A percentile compares a stretch with the other conserved stretches of the same genome.
Conservation (phyloP, 2,113 vertebrate species). For the Electrona antarctica region DNA sequence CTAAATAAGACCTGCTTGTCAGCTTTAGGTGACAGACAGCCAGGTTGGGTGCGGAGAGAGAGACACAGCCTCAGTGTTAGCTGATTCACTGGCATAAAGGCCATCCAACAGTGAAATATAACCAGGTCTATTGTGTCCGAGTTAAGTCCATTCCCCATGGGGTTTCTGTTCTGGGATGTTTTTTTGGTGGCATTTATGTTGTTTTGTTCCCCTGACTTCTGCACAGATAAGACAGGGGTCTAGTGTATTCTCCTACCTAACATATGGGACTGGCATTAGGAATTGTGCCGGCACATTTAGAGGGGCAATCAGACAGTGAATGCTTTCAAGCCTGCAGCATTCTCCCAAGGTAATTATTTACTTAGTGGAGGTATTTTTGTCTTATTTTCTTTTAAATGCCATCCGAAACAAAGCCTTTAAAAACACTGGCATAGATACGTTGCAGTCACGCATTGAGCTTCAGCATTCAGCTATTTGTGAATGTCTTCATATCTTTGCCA, state of each 20-base stretch:
- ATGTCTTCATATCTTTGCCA: too few relatives aligned
- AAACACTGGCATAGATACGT: neutral
- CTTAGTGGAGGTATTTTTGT: neutral
- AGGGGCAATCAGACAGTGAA: constrained; percentile 28
- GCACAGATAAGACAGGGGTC: constrained; percentile 59
- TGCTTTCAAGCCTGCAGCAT: constrained; percentile 12
- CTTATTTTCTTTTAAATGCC: constrained; percentile 21
- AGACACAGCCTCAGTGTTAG: constrained; percentile 66
- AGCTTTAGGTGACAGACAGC: constrained; percentile 55
- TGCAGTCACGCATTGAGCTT: too few relatives aligned
- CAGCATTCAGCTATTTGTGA: too few relatives aligned
- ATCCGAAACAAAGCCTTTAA: neutral
- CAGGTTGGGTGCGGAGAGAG: constrained; percentile 57
- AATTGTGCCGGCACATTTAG: constrained; percentile 32
- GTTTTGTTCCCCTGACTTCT: constrained; percentile 40
- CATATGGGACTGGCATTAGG: constrained; percentile 39
- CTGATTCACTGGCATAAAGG: constrained; percentile 63
- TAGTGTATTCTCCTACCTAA: constrained; percentile 53
- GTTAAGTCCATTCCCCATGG: constrained; percentile 65
- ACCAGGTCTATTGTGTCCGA: constrained; percentile 67
- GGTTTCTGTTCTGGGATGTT: constrained; percentile 53
- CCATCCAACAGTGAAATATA: constrained; percentile 74
- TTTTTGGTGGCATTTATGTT: constrained; percentile 49
- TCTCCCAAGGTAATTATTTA: constrained; percentile 16
- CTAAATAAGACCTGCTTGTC: constrained; percentile 73